Evolutionary conservation across 2,888 invertebrate genomes (phyloP), one percentile per base, ranked within the genome.

Genomic region (Pollenia angustigena): DNA sequence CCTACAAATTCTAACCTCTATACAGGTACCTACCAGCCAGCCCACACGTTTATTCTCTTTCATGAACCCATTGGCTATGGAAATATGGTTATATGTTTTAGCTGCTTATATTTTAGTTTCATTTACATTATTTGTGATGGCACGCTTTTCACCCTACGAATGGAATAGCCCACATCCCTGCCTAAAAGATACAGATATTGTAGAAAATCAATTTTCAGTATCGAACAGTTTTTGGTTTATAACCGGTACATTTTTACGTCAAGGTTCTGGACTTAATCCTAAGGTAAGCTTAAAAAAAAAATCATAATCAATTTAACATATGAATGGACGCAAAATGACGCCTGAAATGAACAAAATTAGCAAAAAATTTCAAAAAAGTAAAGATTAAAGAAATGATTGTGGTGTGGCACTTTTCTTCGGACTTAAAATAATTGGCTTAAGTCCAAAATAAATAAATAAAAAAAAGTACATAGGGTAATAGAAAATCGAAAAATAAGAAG

Each of bases 151-250:
- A 62, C 97, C 97, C 0, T 85, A 85, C 60, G 84, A 99, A 96
- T 96, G 93, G 97, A 97, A 93, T 96, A 96, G 91, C 96, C 96
- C 0, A 96, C 96, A 91, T 95, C 96, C 90, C 92, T 94, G 60
- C 23, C 85, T 89, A 86, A 89, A 48, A 78, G 88, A n/a, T 89
- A 87, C 7, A 89, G 89, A 78, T 78, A 75, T 68, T 71, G 80
- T 81, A 85, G 81, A 85, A 85, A 79, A 79, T 68, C 81, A 81
- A 94, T 99, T 99, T 95, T 98, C 97, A 89, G 96, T 99, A 78
- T 97, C 98, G 90, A 99, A 98, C 94, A 97, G 95, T 91, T 96
- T 98, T 94, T 98, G 97, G 97, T 97, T 97, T 94, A 97, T 97
- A 92, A 97, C 97, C 14, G 97, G 98, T 62, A 97, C 97, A 50